These are phyloP conservation scores for Ctenopoma kingsleyae DNA, from an alignment of 2,797 vertebrate genomes.

Conservation along the genomic window DNA sequence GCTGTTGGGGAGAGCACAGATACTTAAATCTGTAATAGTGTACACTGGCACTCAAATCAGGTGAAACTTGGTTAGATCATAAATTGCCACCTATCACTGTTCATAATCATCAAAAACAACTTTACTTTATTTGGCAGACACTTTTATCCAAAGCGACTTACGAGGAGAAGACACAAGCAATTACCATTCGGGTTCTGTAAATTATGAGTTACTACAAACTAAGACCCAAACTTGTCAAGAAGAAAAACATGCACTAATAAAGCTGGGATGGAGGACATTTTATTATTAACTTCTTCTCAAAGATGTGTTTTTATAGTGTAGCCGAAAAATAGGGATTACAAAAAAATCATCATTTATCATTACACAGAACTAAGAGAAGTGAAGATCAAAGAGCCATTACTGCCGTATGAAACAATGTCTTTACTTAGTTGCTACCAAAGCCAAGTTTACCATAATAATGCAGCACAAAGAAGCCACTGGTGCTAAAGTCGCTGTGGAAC, in stretches of 20 bases:
- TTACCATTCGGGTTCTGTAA: no score
- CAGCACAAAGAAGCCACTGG: slow-evolving; percentile 96
- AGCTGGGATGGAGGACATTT: slow-evolving; percentile 44
- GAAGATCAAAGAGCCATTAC: no score
- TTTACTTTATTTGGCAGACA: no score
- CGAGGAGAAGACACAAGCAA: no score
- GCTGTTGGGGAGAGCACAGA: slow-evolving; percentile 81
- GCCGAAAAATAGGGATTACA: slow-evolving; percentile 41
- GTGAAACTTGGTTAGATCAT: slow-evolving; percentile 52
- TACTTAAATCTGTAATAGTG: slow-evolving; percentile 26
- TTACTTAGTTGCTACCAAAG: slow-evolving; percentile 32
- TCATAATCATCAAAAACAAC: slow-evolving; percentile 64
- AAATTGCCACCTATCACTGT: slow-evolving; percentile 57
- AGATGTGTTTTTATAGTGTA: slow-evolving; percentile 46
- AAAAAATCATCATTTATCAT: slow-evolving; percentile 60
- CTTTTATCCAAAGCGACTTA: no score
- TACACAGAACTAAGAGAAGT: slow-evolving; percentile 33
- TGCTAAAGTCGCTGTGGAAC: slow-evolving; percentile 99
- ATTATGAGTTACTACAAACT: no score
- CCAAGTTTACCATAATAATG: slow-evolving; percentile 90
- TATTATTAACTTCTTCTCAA: slow-evolving; percentile 61
- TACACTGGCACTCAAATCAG: slow-evolving; percentile 16
- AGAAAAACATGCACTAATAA: no score
- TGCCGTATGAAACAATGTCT: no score
- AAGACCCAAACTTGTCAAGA: no score